Percentiles rank a stretch among this genome's conserved stretches.
Conservation (phyloP, 2,888 invertebrate genomes). For the Spodoptera picta region DNA sequence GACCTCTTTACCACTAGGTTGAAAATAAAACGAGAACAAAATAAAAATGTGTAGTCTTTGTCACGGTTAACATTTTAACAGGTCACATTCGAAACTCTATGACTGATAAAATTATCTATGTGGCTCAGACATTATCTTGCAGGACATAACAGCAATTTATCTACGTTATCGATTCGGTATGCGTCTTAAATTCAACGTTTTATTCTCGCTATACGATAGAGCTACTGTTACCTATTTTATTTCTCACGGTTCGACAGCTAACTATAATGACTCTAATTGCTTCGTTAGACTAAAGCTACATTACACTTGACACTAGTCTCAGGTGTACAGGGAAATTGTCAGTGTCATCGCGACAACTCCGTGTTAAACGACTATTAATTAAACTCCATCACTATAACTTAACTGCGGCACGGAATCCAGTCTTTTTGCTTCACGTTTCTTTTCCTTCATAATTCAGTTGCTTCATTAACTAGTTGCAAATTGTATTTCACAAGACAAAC, state of each 20-base stretch:
- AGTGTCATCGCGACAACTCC: slow-evolving; percentile 27
- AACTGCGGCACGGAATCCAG: slow-evolving; percentile 18
- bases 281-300: slow-evolving; percentile 54
- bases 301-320: slow-evolving; percentile 50
- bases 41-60: too few relatives aligned
- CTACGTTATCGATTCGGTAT: slow-evolving; percentile 27
- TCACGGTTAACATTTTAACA: slow-evolving; percentile 4
- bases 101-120: slow-evolving; percentile 36
- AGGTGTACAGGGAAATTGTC: slow-evolving; percentile 41
- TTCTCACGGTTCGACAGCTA: slow-evolving; percentile 58
- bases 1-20: slow-evolving; percentile 28
- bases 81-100: slow-evolving; percentile 16
- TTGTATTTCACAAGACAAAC: slow-evolving; percentile 9
- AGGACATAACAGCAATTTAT: slow-evolving; percentile 26
- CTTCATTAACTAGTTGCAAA: slow-evolving; percentile 22
- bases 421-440: slow-evolving; percentile 16
- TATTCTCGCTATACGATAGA: slow-evolving; percentile 14
- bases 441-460: slow-evolving; percentile 25
- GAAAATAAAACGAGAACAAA: too few relatives aligned
- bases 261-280: slow-evolving; percentile 55
- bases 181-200: slow-evolving; percentile 35
- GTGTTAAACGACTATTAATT: slow-evolving; percentile 45
- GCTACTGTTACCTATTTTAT: slow-evolving; percentile 38
- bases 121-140: slow-evolving; percentile 37
- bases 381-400: slow-evolving; percentile 10